Conservation (phyloP, 2,888 invertebrate genomes). For the Xanthostigma xanthostigma region DNA sequence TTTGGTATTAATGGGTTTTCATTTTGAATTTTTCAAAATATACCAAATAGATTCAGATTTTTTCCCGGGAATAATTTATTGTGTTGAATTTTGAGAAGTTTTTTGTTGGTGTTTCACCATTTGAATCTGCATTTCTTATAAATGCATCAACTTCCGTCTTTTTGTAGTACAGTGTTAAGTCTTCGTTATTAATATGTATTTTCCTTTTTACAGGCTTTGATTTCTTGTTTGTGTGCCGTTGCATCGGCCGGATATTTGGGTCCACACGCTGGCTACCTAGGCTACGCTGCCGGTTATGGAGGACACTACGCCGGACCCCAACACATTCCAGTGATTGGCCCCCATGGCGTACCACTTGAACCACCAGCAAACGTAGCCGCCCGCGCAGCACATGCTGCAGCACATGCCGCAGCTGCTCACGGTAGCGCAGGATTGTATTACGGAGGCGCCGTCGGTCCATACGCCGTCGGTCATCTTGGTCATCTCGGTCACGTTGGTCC, state of each 20-base stretch:
- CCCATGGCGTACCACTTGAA: conserved; percentile 5
- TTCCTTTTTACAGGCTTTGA: conserved; percentile 6
- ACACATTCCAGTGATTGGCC: conserved; percentile 17
- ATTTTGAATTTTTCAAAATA: neutral
- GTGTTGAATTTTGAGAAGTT: no score
- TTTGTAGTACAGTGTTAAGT: no score
- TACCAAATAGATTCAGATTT: no score
- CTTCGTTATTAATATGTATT: neutral
- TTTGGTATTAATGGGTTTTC: neutral
- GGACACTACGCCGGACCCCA: neutral
- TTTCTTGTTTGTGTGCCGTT: conserved; percentile 9
- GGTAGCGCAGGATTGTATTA: neutral
- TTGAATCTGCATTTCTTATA: no score
- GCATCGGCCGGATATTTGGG: conserved; percentile 8
- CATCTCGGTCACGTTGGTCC: no score
- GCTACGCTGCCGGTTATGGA: conserved; percentile 15
- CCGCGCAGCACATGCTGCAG: conserved; percentile 11
- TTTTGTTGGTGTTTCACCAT: no score
- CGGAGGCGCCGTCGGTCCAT: neutral
- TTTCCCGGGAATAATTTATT: no score
- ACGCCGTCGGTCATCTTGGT: conserved; percentile 14
- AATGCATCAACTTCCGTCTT: no score
- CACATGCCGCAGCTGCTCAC: conserved; percentile 19
- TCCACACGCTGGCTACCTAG: conserved; percentile 14
- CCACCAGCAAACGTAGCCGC: conserved; percentile 13